Percentiles rank a stretch among this genome's conserved stretches.
Conservation (phyloP, 2,888 invertebrate genomes). For the Oxyteleia sp. region DNA sequence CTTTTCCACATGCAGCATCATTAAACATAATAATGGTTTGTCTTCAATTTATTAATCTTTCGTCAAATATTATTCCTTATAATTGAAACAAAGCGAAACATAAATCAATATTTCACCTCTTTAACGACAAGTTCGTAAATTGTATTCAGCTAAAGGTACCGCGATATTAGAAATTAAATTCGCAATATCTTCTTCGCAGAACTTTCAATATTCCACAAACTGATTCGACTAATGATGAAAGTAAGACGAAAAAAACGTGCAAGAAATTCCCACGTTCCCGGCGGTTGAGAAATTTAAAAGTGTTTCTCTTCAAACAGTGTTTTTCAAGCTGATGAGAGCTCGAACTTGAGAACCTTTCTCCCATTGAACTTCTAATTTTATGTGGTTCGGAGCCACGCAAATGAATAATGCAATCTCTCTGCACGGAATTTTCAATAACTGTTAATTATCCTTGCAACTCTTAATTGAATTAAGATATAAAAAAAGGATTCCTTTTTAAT, state of each 20-base stretch:
- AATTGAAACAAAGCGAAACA: no score
- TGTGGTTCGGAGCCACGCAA: constrained; percentile 28
- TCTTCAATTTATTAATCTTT: no score
- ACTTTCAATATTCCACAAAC: constrained; percentile 4
- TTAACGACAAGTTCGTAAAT: not conserved
- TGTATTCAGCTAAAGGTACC: not conserved
- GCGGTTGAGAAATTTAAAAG: constrained; percentile 39
- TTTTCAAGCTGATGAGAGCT: constrained; percentile 44
- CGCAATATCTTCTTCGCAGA: not conserved
- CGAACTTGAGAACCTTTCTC: constrained; percentile 37
- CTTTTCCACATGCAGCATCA: no score
- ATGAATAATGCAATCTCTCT: constrained; percentile 51
- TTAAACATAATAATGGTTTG: no score
- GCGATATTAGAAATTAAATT: constrained; percentile 13
- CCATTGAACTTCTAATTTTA: constrained; percentile 52
- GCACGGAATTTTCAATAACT: constrained; percentile 41
- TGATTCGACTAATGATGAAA: constrained; percentile 26
- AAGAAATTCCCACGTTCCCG: constrained; percentile 19
- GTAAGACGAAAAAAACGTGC: not conserved
- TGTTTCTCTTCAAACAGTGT: constrained; percentile 27
- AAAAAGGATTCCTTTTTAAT: not conserved
- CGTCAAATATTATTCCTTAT: no score
- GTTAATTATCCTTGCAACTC: constrained; percentile 22
- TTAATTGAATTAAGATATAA: constrained; percentile 30
- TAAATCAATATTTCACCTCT: not conserved